Evolutionary conservation across 2,797 vertebrate species (phyloP), one percentile per base, ranked within the genome.

Genomic region (Lindbergichthys nudifrons): DNA sequence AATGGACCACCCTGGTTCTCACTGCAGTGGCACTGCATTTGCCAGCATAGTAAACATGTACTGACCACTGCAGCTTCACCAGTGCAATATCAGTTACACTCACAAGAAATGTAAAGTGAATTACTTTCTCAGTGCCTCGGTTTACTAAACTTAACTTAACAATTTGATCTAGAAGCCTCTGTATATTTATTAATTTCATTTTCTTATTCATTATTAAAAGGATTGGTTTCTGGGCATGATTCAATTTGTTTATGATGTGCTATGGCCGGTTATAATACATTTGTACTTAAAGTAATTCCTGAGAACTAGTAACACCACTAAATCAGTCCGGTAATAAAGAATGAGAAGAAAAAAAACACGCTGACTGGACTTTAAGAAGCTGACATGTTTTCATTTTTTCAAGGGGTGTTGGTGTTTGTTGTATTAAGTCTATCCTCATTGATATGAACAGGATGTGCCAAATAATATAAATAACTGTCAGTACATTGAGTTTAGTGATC

Each of bases 1-100:
- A 61, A 50, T 42, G 60, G 75, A 82, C 70, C 71, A 69, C 53
- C 36, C 59, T 18, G 51, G 26, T 30, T 62, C 65, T 65, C 77
- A 26, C 64, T 67, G 73, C 62, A 73, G 70, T 54, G 54, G 18
- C 60, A 47, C 61, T 57, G 61, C 39, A 59, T 16, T 3, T 19
- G 10, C 43, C 65, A 30, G 45, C 48, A 47, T 6, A 3, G 54
- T 0, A 54, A 42, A 71, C 43, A 8, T 16, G 15, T 36, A 19
- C 18, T 47, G 42, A 70, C 52, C 50, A 26, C 64, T 54, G 51
- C 70, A 59, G 59, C 54, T 50, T 64, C 39, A 51, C 45, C 7
- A 39, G 43, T 52, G 56, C 79, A 59, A 50, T 51, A 46, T 12
- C 4, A 76, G 11, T 15, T 12, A 63, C 1, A 57, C 62, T 48